These are phyloP conservation scores for Ciconia nigra DNA, from an alignment of 2,797 vertebrate species.

Conservation along the genomic window DNA sequence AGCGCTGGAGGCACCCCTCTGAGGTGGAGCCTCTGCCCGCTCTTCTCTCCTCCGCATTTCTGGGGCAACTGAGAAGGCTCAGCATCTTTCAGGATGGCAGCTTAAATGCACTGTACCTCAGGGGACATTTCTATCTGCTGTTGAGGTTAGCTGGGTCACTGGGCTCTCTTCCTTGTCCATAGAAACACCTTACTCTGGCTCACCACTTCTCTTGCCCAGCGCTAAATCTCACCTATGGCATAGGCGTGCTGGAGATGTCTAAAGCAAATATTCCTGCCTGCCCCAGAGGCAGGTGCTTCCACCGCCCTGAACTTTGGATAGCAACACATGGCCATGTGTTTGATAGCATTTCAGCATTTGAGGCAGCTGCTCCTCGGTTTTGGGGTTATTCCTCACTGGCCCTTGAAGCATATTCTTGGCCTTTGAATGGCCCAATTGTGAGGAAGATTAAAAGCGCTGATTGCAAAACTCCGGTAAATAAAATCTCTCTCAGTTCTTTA, in stretches of 20 bases:
- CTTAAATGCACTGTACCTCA: not conserved
- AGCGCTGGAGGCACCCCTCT: not conserved
- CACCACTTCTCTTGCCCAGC: not conserved
- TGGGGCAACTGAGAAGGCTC: not conserved
- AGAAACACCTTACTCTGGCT: not conserved
- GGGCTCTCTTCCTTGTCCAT: not conserved
- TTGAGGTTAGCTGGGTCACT: not conserved
- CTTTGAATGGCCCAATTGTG: conserved; percentile 41
- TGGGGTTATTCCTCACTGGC: not conserved
- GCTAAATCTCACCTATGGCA: not conserved
- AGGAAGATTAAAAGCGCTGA: conserved; percentile 65
- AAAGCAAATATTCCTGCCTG: not conserved
- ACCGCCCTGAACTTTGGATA: not conserved
- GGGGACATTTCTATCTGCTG: not conserved
- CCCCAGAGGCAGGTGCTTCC: not conserved
- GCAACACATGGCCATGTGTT: not conserved
- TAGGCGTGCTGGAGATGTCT: not conserved
- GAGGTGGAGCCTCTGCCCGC: not conserved
- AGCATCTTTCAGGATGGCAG: not conserved
- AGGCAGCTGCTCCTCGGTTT: not conserved
- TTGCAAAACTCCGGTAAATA: conserved; percentile 70
- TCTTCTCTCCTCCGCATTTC: not conserved
- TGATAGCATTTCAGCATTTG: not conserved
- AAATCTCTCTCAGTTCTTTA: conserved; percentile 36
- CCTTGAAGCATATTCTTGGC: not conserved